Evolutionary conservation across 2,113 vertebrate species (phyloP), one percentile per base, ranked within the genome.

Genomic region (Etheostoma spectabile): DNA sequence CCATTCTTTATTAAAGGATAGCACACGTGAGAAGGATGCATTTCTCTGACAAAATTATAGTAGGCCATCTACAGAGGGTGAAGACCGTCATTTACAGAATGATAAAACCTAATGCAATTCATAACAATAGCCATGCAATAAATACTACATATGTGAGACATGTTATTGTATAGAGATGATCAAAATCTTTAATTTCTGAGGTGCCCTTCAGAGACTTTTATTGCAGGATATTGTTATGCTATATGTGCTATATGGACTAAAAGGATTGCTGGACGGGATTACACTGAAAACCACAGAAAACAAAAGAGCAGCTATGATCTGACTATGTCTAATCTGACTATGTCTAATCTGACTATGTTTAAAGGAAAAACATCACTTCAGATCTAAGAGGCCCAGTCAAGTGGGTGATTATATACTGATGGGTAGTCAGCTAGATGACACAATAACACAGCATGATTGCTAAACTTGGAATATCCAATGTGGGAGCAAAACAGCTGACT

Each of bases 391-490:
- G 62, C 11, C 67, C 45, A 35, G 77, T 82, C 13, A 56, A 60
- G 49, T 38, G 69, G 27, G 14, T 73, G 76, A 81, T 72, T 72
- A 30, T 42, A 60, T 14, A n/a, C 33, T 80, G 66, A 13, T 71
- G 56, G 80, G 59, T 80, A 69, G 22, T 42, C 10, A 19, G 27
- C n/a, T 49, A 24, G 63, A 84, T 82, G 80, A 84, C 79, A 69
- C 61, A 56, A 51, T 38, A 18, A 52, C 64, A 70, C 19, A 60
- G 15, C 24, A 51, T 4, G 62, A 49, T 49, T n/a, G 64, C 6
- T 21, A 33, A 27, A 16, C 38, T 14, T 52, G 72, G 67, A 66
- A 79, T 76, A 80, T 66, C 51, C 33, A 46, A 68, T 62, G 35
- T 42, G 8, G 8, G 49, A 18, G 45, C 12, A 49, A 64, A 59